A percentile compares a stretch with the other conserved stretches of the same genome.
These are phyloP conservation scores for Nerophis lumbriciformis DNA, from an alignment of 2,113 vertebrate species.

Conservation along the genomic window DNA sequence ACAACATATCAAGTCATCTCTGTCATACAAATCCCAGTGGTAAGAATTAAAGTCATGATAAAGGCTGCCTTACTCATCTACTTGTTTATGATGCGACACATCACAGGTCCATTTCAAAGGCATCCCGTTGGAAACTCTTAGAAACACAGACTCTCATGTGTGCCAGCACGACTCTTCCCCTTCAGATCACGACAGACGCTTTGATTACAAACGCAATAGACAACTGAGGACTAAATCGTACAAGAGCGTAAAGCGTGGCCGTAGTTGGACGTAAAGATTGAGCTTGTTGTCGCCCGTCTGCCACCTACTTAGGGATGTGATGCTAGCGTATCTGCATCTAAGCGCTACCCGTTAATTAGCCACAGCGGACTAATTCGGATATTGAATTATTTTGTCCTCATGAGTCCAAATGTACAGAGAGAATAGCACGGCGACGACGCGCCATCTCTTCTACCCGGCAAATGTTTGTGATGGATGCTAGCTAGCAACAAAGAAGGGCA, in stretches of 20 bases:
- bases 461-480: slow-evolving; percentile 14
- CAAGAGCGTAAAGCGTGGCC: neutral
- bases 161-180: neutral
- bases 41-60: neutral
- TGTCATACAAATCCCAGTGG: neutral
- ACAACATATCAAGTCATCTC: neutral
- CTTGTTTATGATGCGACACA: too few species aligned
- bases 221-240: neutral
- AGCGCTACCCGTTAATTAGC: neutral
- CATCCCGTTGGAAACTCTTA: neutral
- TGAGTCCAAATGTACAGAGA: too few species aligned
- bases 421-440: neutral
- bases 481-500: slow-evolving; percentile 54
- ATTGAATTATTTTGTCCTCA: neutral
- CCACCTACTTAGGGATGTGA: slow-evolving; percentile 13
- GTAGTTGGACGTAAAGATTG: neutral
- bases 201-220: slow-evolving; percentile 5
- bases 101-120: too few species aligned
- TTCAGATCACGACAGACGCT: neutral
- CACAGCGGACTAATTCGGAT: neutral
- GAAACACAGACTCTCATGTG: neutral
- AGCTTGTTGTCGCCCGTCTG: neutral
- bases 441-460: neutral
- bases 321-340: slow-evolving; percentile 11
- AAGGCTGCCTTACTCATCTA: too few species aligned